phyloP scores from a whole-genome alignment of 1,140 invertebrate genomes.

The Ceratina japonica region DNA sequence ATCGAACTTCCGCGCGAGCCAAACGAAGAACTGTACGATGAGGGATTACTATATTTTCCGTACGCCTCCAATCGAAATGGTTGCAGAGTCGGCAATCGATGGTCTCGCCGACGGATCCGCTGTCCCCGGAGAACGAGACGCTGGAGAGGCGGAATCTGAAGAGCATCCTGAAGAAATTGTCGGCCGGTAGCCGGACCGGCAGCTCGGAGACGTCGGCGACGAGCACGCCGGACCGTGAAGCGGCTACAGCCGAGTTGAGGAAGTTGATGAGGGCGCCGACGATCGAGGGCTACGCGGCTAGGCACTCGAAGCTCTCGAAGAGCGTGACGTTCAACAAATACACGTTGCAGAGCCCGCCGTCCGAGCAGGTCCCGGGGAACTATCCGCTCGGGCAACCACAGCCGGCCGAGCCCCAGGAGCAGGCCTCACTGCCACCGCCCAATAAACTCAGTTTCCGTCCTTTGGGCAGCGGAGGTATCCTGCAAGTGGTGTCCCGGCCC shows the following conservation, averaged over 20 bases:
- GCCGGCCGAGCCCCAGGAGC: slow-evolving; percentile 64
- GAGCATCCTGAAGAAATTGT: slow-evolving; percentile 91
- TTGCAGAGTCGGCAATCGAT: slow-evolving; percentile 21
- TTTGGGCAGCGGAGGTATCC: slow-evolving; percentile 70
- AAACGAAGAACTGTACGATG: neutral
- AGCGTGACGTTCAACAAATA: slow-evolving; percentile 93
- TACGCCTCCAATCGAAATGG: neutral
- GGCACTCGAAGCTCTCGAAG: slow-evolving; percentile 92
- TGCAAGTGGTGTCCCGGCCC: slow-evolving; percentile 68
- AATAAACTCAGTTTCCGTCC: slow-evolving; percentile 78
- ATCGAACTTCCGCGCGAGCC: too few relatives aligned
- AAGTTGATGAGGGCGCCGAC: slow-evolving; percentile 88
- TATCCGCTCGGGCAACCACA: slow-evolving; percentile 59
- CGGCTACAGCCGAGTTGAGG: slow-evolving; percentile 81
- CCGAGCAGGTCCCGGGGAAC: slow-evolving; percentile 68
- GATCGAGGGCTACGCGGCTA: slow-evolving; percentile 90
- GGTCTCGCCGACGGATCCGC: slow-evolving; percentile 54
- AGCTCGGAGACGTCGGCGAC: slow-evolving; percentile 74
- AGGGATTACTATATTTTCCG: too few relatives aligned
- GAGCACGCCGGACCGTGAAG: slow-evolving; percentile 72
- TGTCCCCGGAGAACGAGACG: slow-evolving; percentile 90
- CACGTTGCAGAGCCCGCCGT: slow-evolving; percentile 89
- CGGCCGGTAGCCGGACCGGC: slow-evolving; percentile 81
- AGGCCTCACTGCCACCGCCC: slow-evolving; percentile 73
- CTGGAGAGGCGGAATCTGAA: slow-evolving; percentile 89